Base-by-base conservation (phyloP, 2,113 vertebrate genomes). In the Neopipo cinnamomea region DNA sequence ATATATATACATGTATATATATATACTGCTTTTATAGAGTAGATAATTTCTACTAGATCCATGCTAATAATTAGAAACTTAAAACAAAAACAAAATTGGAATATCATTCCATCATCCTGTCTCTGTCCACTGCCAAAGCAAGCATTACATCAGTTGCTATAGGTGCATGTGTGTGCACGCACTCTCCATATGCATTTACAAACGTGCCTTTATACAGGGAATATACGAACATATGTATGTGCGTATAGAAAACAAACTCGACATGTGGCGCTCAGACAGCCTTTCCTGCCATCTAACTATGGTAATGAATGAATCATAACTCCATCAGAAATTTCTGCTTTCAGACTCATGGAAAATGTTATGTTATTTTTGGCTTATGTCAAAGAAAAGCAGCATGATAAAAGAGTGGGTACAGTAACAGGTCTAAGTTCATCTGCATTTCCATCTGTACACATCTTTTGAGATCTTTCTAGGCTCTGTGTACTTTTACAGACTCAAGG, bases 211-310 rank as follows among this genome's bases (percentile, higher is more conserved):
- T 88, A 53, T 77, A 37, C 2, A 68, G 23, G 21, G 42, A 74
- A 73, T n/a, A 35, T 46, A 70, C 4, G 52, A 91, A 70, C 55
- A 62, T n/a, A 65, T 4, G 20, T 11, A 25, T n/a, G 27, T n/a
- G 30, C 49, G 6, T 35, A 52, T 7, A 59, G 46, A 85, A 89
- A 79, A 83, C 7, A n/a, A 92, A 6, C 28, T 58, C 50, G 42
- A 33, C 88, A 88, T 84, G 61, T 91, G 93, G 68, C n/a, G 63
- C 68, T 80, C 72, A 97, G 88, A 77, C 88, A 78, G 88, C 52
- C 65, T 75, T 94, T 91, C 50, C 79, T 91, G 55, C 35, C 65
- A 67, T 90, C 76, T 77, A 84, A 77, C 71, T 78, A 21, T 5
- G 1, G 39, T 61, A 94, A 71, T 55, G 92, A 86, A 86, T 56